Evolutionary conservation across 1,140 invertebrate genomes (phyloP), one percentile per base, ranked within the genome.

Genomic region (Apocrypta bakeri): DNA sequence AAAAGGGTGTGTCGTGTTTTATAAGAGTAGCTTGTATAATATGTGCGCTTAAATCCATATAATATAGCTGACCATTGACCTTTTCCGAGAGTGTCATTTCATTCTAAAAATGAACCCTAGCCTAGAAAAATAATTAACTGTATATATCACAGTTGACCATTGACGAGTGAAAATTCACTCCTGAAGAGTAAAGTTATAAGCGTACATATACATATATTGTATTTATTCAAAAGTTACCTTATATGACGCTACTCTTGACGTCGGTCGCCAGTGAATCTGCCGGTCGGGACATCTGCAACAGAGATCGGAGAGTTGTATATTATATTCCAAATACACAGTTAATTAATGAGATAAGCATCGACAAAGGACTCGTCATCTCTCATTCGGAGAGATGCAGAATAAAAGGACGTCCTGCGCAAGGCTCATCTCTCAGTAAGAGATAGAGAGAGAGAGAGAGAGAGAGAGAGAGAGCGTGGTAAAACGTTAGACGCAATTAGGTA

Each of bases 401-500:
- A 42, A 40, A 37, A 72, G 40, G n/a, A 11, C 2, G 8, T n/a
- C 42, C 12, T 14, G 21, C 17, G n/a, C 17, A 25, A 17, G 42
- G 40, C 21, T 74, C 40, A 74, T 74, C 33, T 48, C 14, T 48
- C 42, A 12, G n/a, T n/a, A n/a, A n/a, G n/a, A n/a, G n/a, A n/a
- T n/a, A n/a, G 42, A 48, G 42, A 48, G 14, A 48, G 42, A 17
- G 42, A 48, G 42, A 48, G 42, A 48, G 42, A 48, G 42, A 48
- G 33, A 56, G 0, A 56, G 11, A 64, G 25, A 64, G 24, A 12
- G 61, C 31, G 74, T 21, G 64, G 24, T 33, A 9, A 37, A 83
- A 83, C 69, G 81, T 79, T 83, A 79, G 81, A 76, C 69, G 81
- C 69, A 83, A 83, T 83, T 79, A 83, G 77, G 71, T 83, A 83